Percentiles rank a stretch among this genome's conserved stretches.
These are phyloP conservation scores for Vireo altiloquus DNA, from an alignment of 2,113 vertebrate species.

Conservation along the genomic window DNA sequence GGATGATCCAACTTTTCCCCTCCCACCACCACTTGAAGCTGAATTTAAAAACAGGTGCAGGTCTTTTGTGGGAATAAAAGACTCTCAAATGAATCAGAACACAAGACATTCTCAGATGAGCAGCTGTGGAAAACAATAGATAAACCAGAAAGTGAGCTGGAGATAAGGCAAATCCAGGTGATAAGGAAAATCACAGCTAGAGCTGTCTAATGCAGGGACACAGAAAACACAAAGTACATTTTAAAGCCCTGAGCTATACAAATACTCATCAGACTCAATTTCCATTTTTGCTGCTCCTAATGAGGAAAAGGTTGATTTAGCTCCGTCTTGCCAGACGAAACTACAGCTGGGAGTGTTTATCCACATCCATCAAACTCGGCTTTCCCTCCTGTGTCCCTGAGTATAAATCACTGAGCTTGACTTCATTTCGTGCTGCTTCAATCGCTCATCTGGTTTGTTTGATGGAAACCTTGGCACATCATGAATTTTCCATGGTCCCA, in stretches of 20 bases:
- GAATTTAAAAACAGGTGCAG: background rate
- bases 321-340: background rate
- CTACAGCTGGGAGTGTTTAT: background rate
- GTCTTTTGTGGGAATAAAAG: background rate
- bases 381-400: background rate
- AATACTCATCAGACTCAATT: background rate
- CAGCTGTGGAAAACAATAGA: conserved; percentile 37
- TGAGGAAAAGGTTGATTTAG: background rate
- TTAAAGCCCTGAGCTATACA: conserved; percentile 5
- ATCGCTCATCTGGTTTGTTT: background rate
- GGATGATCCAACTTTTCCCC: background rate
- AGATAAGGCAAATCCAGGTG: background rate
- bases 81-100: background rate
- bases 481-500: background rate
- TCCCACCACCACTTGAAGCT: background rate
- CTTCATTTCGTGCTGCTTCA: background rate
- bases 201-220: background rate
- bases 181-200: background rate
- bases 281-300: background rate
- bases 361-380: background rate
- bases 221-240: background rate
- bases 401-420: background rate
- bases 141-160: conserved; percentile 13
- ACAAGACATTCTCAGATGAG: background rate
- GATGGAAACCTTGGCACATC: background rate